Evolutionary conservation across 2,113 vertebrate genomes (phyloP).

Genomic region (Poeciliopsis prolifica): DNA sequence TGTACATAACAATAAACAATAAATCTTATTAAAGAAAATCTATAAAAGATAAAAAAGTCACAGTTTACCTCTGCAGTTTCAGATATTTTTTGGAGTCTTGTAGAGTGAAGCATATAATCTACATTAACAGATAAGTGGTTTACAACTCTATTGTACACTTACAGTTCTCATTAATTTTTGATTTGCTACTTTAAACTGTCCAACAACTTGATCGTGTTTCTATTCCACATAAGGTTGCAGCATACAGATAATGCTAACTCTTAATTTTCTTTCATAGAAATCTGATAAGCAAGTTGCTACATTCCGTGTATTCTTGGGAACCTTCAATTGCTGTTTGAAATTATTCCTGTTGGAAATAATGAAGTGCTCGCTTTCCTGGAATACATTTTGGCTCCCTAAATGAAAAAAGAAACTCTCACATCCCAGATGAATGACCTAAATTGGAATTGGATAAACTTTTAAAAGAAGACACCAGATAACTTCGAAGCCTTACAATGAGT

Average conservation of each 20-base stretch:
- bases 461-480: conserved; percentile 5
- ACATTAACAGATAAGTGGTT: background rate
- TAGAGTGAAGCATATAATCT: background rate
- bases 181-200: background rate
- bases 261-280: background rate
- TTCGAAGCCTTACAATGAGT: background rate
- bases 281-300: background rate
- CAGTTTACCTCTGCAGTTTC: background rate
- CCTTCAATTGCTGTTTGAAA: background rate
- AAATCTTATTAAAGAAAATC: background rate
- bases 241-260: background rate
- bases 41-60: background rate
- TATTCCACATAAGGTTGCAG: background rate
- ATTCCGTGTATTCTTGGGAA: background rate
- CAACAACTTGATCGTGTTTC: too few species aligned
- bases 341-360: background rate
- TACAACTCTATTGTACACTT: background rate
- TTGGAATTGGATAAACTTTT: background rate
- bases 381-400: background rate
- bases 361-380: background rate
- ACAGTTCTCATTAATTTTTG: background rate
- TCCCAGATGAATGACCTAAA: background rate
- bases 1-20: background rate
- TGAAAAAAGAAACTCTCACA: background rate
- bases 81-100: background rate